Conservation (phyloP, 2,113 vertebrate species). For the Daphoenositta chrysoptera region DNA sequence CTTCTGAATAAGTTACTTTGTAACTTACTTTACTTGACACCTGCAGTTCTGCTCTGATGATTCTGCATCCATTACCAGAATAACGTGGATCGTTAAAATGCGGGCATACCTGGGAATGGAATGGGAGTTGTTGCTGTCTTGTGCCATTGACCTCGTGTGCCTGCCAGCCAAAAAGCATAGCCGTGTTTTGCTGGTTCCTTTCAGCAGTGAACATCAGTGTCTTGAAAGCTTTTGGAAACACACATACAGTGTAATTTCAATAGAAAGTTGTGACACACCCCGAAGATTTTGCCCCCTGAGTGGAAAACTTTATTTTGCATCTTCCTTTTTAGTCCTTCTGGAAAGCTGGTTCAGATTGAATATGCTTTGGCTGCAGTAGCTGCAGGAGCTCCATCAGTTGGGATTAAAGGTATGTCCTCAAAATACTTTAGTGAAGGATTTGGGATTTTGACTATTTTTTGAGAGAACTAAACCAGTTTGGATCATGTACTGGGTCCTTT, state of each 20-base stretch:
- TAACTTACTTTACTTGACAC: not conserved
- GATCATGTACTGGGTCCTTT: not conserved
- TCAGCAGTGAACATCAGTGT: not conserved
- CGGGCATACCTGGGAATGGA: not conserved
- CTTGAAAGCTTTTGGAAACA: not conserved
- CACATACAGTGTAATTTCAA: rapidly evolving
- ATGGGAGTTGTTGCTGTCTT: not conserved
- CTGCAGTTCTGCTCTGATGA: not conserved
- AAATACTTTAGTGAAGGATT: not conserved
- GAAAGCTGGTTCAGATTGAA: slow-evolving; percentile 98
- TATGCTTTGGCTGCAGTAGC: slow-evolving; percentile 98
- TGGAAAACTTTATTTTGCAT: not conserved
- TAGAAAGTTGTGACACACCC: rapidly evolving
- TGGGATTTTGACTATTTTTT: not conserved
- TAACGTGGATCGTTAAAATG: rapidly evolving
- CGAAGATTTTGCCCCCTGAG: not conserved
- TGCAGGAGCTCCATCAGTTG: slow-evolving; percentile 95
- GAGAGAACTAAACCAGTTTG: not conserved
- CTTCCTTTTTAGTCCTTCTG: slow-evolving; percentile 84
- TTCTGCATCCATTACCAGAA: not conserved
- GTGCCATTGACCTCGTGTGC: not conserved
- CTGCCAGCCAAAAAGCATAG: not conserved
- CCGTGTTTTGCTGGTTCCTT: not conserved
- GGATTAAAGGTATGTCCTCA: slow-evolving; percentile 89
- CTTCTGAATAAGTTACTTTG: not conserved